phyloP scores from a whole-genome alignment of 2,113 vertebrate genomes.

The Trogon melanurus region DNA sequence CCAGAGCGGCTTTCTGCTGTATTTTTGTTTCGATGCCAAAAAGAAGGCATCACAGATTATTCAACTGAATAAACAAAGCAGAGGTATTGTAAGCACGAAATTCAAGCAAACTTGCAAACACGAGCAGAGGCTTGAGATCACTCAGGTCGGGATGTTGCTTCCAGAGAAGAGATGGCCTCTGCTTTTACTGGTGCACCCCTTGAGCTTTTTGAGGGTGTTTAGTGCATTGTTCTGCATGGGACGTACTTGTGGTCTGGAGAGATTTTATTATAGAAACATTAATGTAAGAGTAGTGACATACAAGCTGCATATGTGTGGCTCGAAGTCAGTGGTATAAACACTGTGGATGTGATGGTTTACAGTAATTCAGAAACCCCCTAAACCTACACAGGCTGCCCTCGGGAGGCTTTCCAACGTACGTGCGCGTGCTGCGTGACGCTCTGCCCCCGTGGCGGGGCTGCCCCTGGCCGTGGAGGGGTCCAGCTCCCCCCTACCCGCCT shows the following conservation, averaged over 20 bases:
- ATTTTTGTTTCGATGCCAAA: neutral
- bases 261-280: neutral
- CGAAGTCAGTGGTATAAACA: neutral
- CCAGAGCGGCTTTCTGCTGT: neutral
- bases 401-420: neutral
- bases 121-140: neutral
- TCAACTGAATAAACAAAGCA: neutral
- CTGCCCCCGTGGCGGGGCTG: neutral
- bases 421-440: neutral
- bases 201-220: neutral
- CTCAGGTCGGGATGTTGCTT: neutral
- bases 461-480: rapidly evolving
- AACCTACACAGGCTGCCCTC: neutral
- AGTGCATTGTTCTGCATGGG: neutral
- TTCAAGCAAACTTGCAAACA: neutral
- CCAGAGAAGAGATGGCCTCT: neutral
- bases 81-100: neutral
- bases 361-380: neutral
- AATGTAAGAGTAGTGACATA: neutral
- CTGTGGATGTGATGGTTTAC: neutral
- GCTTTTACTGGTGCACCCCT: neutral
- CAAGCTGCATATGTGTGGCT: neutral
- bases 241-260: neutral
- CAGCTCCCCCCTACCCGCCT: rapidly evolving
- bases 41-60: neutral